phyloP scores from a whole-genome alignment of 2,113 vertebrate genomes.

The Nannospalax galili region DNA sequence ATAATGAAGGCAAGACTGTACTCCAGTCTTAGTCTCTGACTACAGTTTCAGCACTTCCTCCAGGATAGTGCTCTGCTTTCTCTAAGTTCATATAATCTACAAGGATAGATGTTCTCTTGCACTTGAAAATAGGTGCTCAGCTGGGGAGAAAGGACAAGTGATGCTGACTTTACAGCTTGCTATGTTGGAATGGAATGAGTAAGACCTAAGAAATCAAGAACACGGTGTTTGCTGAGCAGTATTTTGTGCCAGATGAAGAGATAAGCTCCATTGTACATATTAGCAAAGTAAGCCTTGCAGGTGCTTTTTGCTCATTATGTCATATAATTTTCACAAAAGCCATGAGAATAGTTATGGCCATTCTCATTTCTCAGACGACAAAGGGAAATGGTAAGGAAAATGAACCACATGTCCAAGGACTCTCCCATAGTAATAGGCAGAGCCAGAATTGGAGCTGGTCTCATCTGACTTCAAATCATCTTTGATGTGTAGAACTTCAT shows the following conservation, averaged over 20 bases:
- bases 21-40: neutral
- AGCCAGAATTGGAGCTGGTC: neutral
- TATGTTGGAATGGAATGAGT: neutral
- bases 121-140: slow-evolving; percentile 12
- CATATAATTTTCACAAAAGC: neutral
- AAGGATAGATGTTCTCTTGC: neutral
- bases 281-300: neutral
- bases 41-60: neutral
- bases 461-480: neutral
- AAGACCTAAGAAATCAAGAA: neutral
- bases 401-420: neutral
- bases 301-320: neutral
- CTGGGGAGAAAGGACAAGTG: neutral
- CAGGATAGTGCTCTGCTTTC: neutral
- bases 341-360: neutral
- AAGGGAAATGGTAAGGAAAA: neutral
- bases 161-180: neutral
- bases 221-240: neutral
- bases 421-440: neutral
- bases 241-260: neutral
- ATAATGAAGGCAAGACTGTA: neutral
- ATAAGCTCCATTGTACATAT: neutral
- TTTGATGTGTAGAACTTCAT: neutral
- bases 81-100: neutral
- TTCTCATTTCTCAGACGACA: slow-evolving; percentile 22